Evolutionary conservation across 1,140 invertebrate species (phyloP), one percentile per base, ranked within the genome.

Genomic region (Pogonomyrmex californicus): DNA sequence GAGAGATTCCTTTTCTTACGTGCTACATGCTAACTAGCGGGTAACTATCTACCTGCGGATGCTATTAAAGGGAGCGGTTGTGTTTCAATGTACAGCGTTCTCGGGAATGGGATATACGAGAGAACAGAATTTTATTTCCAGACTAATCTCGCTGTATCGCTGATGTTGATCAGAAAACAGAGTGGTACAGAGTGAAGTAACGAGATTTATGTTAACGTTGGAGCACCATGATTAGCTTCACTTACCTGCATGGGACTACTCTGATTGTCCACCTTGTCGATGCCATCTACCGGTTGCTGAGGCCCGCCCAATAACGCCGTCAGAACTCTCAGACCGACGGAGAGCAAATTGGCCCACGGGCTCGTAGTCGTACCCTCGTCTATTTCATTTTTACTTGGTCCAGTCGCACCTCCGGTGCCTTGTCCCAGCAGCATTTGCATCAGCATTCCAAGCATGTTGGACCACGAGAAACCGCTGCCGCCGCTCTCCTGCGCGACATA

Each of bases 191-290:
- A 38, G n/a, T 66, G 36, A 23, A 23, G 23, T 23, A 2, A 54
- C 9, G 2, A 58, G 6, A 23, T 33, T 54, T 3, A 36, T 10
- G 33, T 14, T 44, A 73, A 38, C 6, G 6, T 3, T 44, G n/a
- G 6, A 76, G 14, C 14, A 6, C 38, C 38, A 56, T 10, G 30
- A 17, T 60, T 71, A 70, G n/a, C 30, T 51, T 58, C 33, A 78
- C 58, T 94, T 96, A 98, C 98, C 97, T 98, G 98, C 97, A 98
- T 98, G 51, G 98, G 98, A 96, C 89, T 94, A 96, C 96, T 92
- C 96, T 97, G 94, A 79, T 98, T 98, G 95, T 98, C 98, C 51
- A 98, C 97, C 95, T 98, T 98, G 93, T 98, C 98, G 92, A 98
- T 98, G 73, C 98, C 98, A 93, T 98, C 98, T 9, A 96, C 96